These are phyloP conservation scores for Dichetophora obliterata DNA, from an alignment of 2,888 invertebrate genomes.

Conservation along the genomic window DNA sequence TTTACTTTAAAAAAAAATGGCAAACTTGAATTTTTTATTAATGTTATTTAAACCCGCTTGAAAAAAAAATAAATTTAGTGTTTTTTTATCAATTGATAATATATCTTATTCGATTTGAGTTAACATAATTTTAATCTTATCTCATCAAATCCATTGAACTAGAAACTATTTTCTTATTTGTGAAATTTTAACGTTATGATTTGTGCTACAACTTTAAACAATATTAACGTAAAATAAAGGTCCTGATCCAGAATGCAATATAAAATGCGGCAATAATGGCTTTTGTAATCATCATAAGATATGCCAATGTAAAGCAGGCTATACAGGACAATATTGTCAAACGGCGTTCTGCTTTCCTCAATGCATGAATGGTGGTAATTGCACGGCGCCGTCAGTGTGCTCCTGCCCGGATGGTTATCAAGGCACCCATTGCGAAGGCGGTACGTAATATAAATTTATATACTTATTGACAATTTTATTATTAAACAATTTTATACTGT, in stretches of 20 bases:
- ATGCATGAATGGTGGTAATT: constrained; percentile 93
- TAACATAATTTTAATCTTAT: no score
- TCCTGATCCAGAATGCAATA: constrained; percentile 90
- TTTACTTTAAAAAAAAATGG: no score
- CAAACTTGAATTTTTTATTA: no score
- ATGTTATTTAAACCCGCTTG: no score
- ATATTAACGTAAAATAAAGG: constrained; percentile 71
- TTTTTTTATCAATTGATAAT: no score
- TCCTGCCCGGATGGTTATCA: constrained; percentile 92
- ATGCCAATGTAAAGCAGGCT: constrained; percentile 90
- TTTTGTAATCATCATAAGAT: constrained; percentile 87
- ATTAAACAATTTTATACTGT: not conserved
- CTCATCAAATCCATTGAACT: no score
- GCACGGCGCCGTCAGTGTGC: constrained; percentile 90
- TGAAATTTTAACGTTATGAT: not conserved
- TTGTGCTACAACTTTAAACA: not conserved
- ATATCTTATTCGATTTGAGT: no score
- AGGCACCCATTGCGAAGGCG: constrained; percentile 91
- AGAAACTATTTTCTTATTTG: not conserved
- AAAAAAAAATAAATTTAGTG: no score
- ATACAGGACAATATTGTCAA: constrained; percentile 90
- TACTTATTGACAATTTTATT: not conserved
- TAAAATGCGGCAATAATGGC: constrained; percentile 87
- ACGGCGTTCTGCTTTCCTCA: constrained; percentile 92
- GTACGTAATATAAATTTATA: constrained; percentile 70